phyloP scores from a whole-genome alignment of 1,140 invertebrate species.

The Monomorium pharaonis region DNA sequence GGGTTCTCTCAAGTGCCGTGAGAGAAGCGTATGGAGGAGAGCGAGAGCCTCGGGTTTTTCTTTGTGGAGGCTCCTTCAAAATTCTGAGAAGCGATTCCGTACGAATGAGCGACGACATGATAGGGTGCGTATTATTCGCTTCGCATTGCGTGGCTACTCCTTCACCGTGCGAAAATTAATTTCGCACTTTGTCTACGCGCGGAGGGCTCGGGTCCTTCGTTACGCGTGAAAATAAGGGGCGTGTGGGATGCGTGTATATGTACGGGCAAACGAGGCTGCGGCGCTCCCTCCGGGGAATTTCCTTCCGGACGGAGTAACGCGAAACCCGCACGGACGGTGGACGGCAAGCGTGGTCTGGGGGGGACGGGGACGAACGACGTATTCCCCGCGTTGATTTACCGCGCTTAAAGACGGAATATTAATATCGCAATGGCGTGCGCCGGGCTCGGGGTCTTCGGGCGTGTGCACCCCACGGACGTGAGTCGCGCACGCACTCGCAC shows the following conservation, averaged over 20 bases:
- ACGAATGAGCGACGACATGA: neutral
- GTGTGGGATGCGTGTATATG: too few relatives aligned
- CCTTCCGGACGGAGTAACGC: slow-evolving; percentile 61
- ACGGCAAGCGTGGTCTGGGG: slow-evolving; percentile 22
- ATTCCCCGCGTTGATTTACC: slow-evolving; percentile 74
- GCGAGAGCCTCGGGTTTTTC: neutral
- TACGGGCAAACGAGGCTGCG: neutral
- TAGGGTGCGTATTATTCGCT: neutral
- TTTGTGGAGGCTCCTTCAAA: neutral
- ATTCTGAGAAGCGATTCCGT: neutral
- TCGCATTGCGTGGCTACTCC: neutral
- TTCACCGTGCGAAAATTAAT: slow-evolving; percentile 15
- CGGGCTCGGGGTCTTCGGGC: slow-evolving; percentile 18
- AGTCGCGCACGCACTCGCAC: slow-evolving; percentile 46
- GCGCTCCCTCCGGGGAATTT: neutral
- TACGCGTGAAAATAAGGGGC: neutral
- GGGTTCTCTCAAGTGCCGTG: slow-evolving; percentile 76
- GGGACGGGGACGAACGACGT: slow-evolving; percentile 57
- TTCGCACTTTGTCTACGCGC: neutral
- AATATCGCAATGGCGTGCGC: slow-evolving; percentile 77
- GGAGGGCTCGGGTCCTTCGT: neutral
- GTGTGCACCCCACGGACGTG: slow-evolving; percentile 29
- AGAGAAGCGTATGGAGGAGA: slow-evolving; percentile 64
- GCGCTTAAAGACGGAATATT: slow-evolving; percentile 76
- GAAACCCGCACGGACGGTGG: slow-evolving; percentile 67